Percentiles rank a stretch among this genome's conserved stretches.
Evolutionary conservation across 2,797 vertebrate genomes (phyloP).

Genomic region (Ctenochaetus hawaiiensis): DNA sequence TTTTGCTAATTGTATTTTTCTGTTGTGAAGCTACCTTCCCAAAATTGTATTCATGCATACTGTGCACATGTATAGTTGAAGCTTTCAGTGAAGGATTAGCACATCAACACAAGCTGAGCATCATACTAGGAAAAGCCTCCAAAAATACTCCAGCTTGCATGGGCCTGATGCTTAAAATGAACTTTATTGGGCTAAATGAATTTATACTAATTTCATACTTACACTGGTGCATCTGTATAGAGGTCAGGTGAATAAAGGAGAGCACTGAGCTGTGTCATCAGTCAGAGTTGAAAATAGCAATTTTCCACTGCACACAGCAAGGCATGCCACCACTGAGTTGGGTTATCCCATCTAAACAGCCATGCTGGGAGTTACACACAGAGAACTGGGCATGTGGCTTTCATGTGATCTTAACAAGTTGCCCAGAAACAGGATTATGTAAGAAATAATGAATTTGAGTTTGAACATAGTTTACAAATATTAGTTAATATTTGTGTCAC

Average conservation of each 20-base stretch:
- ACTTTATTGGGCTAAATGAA: slow-evolving; percentile 16
- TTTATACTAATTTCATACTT: background rate
- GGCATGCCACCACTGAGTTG: background rate
- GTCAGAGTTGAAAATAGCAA: slow-evolving; percentile 22
- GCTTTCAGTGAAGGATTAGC: slow-evolving; percentile 15
- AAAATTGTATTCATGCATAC: background rate
- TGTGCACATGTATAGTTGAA: background rate
- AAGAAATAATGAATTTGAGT: no score
- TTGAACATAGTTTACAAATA: no score
- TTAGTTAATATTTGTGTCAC: background rate
- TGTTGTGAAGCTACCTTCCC: background rate
- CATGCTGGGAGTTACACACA: slow-evolving; percentile 5
- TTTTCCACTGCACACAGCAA: slow-evolving; percentile 39
- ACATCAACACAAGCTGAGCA: slow-evolving; percentile 1
- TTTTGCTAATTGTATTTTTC: no score
- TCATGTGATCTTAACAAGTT: slow-evolving; percentile 18
- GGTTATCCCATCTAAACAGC: slow-evolving; percentile 22
- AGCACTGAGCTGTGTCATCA: background rate
- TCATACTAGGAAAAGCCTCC: slow-evolving; percentile 1
- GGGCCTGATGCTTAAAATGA: slow-evolving; percentile 6
- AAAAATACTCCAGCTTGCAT: background rate
- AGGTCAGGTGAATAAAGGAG: slow-evolving; percentile 18
- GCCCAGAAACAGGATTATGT: slow-evolving; percentile 29
- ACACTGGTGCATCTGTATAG: background rate
- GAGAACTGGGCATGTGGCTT: slow-evolving; percentile 4